Conservation (phyloP, 2,113 vertebrate genomes). For the Zosterops borbonicus region DNA sequence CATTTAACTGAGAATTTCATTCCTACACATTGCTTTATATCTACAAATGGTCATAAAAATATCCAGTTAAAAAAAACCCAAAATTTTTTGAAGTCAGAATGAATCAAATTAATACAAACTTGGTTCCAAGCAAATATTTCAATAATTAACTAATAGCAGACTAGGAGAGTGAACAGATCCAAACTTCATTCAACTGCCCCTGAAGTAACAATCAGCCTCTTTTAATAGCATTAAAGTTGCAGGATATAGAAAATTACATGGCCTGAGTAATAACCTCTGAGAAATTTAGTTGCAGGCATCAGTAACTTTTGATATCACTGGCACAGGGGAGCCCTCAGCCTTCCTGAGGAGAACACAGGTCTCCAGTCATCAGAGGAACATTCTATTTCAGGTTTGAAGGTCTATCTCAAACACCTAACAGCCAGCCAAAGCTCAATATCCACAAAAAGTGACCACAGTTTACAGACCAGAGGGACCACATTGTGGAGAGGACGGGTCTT, state of each 20-base stretch:
- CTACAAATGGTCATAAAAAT: neutral
- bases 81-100: neutral
- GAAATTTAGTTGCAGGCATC: neutral
- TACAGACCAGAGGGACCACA: no score
- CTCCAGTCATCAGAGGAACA: neutral
- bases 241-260: neutral
- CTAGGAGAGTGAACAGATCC: neutral
- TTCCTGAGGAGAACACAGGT: neutral
- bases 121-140: neutral
- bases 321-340: neutral
- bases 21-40: neutral
- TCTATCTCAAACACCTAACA: neutral
- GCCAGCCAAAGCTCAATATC: neutral
- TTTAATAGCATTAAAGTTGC: neutral
- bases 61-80: neutral
- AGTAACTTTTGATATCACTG: neutral
- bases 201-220: neutral
- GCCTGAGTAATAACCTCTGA: neutral
- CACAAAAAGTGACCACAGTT: fast-evolving
- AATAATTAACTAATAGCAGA: neutral
- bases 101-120: neutral
- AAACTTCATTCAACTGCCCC: neutral
- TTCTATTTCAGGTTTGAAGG: neutral
- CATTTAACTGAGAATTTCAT: neutral
- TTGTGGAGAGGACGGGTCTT: neutral